These are phyloP conservation scores for Poeciliopsis gracilis DNA, from an alignment of 2,797 vertebrate species.

Conservation along the genomic window DNA sequence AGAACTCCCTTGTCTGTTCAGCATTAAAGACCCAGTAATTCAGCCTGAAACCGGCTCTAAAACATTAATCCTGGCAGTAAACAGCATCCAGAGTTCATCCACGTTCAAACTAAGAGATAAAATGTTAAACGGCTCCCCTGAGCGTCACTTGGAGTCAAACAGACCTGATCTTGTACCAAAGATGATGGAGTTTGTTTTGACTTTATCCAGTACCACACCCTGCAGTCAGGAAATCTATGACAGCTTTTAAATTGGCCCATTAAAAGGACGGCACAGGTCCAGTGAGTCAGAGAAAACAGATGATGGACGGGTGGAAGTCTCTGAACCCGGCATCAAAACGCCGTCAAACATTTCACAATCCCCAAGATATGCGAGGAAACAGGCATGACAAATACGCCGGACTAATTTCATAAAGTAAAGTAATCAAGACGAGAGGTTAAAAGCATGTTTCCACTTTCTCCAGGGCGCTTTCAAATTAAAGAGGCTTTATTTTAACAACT, in stretches of 20 bases:
- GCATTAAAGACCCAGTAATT: constrained; percentile 52
- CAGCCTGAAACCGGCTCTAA: constrained; percentile 35
- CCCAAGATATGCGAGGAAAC: background rate
- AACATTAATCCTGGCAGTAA: constrained; percentile 31
- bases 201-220: constrained; percentile 20
- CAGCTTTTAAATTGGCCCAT: constrained; percentile 11
- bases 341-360: background rate
- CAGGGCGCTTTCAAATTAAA: background rate
- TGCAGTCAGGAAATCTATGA: constrained; percentile 19
- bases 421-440: background rate
- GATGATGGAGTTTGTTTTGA: constrained; percentile 28
- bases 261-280: background rate
- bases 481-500: background rate
- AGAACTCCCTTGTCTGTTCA: constrained; percentile 11
- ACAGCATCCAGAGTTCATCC: constrained; percentile 17
- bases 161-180: constrained; percentile 16
- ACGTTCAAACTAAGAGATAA: constrained; percentile 38
- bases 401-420: background rate
- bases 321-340: background rate
- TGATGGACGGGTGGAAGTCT: background rate
- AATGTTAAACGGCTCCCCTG: constrained; percentile 26
- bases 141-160: constrained; percentile 18
- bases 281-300: background rate
- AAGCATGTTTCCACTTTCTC: background rate
- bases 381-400: background rate